A percentile compares a stretch with the other conserved stretches of the same genome.
These are phyloP conservation scores for Micrasema longulum DNA, from an alignment of 1,140 invertebrate species.

Conservation along the genomic window DNA sequence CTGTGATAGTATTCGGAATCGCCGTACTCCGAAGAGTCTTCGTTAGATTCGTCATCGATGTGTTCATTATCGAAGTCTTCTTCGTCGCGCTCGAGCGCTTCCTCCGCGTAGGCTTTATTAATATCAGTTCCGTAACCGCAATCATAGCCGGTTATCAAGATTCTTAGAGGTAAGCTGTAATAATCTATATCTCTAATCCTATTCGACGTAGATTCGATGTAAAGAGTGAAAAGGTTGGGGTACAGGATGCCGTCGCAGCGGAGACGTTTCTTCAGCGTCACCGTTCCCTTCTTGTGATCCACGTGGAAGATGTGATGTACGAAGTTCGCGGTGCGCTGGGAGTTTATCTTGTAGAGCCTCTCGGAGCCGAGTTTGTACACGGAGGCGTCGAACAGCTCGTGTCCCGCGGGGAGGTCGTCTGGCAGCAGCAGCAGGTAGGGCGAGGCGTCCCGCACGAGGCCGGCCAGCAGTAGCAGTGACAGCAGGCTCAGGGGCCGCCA, in stretches of 20 bases:
- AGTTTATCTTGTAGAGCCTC: constrained; percentile 80
- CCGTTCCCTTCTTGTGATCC: constrained; percentile 78
- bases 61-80: constrained; percentile 64
- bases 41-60: constrained; percentile 65
- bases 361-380: constrained; percentile 81
- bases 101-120: constrained; percentile 58
- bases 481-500: background rate
- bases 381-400: constrained; percentile 82
- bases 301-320: constrained; percentile 82
- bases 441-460: background rate
- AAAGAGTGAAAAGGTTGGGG: constrained; percentile 85
- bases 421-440: constrained; percentile 79
- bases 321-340: constrained; percentile 83
- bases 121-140: constrained; percentile 67
- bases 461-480: constrained; percentile 12
- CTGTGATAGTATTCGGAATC: constrained; percentile 58
- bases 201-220: constrained; percentile 86
- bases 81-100: constrained; percentile 42
- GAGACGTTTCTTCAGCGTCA: constrained; percentile 79
- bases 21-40: constrained; percentile 61
- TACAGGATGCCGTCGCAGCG: constrained; percentile 85
- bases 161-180: constrained; percentile 82
- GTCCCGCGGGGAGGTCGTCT: constrained; percentile 74
- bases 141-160: constrained; percentile 80
- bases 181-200: constrained; percentile 84